A percentile compares a stretch with the other conserved stretches of the same genome.
Evolutionary conservation across 2,797 vertebrate species (phyloP).

Genomic region (Hoplostethus mediterraneus): DNA sequence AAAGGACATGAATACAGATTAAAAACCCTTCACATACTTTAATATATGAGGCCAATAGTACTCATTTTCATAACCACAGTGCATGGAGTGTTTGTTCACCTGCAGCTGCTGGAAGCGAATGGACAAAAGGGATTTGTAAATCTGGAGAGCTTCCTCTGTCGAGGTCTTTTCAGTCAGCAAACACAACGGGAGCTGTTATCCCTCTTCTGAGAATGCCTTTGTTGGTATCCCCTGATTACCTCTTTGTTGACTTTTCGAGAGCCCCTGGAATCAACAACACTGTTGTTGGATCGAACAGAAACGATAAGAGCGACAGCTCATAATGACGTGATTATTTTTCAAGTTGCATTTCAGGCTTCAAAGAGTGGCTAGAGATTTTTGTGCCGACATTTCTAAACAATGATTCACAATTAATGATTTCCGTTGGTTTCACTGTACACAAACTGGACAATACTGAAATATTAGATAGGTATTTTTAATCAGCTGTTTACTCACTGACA

Average conservation of each 20-base stretch:
- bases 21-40: neutral
- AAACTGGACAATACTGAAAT: neutral
- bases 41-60: neutral
- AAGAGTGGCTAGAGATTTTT: neutral
- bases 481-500: neutral
- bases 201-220: slow-evolving; percentile 17
- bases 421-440: neutral
- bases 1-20: neutral
- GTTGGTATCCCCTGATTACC: slow-evolving; percentile 25
- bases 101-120: neutral
- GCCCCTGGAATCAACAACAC: slow-evolving; percentile 43
- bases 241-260: slow-evolving; percentile 38
- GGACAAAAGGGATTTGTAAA: slow-evolving; percentile 15
- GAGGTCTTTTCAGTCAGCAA: slow-evolving; percentile 59
- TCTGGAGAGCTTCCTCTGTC: neutral
- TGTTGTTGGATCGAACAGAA: neutral
- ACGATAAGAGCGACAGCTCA: neutral
- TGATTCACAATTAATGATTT: neutral
- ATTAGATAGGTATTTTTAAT: neutral
- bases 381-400: neutral
- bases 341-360: slow-evolving; percentile 32
- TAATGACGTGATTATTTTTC: slow-evolving; percentile 35
- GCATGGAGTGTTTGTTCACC: neutral
- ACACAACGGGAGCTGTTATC: slow-evolving; percentile 50
- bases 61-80: neutral